These are phyloP conservation scores for Hydrochoerus hydrochaeris DNA, from an alignment of 2,113 vertebrate species.

Conservation along the genomic window DNA sequence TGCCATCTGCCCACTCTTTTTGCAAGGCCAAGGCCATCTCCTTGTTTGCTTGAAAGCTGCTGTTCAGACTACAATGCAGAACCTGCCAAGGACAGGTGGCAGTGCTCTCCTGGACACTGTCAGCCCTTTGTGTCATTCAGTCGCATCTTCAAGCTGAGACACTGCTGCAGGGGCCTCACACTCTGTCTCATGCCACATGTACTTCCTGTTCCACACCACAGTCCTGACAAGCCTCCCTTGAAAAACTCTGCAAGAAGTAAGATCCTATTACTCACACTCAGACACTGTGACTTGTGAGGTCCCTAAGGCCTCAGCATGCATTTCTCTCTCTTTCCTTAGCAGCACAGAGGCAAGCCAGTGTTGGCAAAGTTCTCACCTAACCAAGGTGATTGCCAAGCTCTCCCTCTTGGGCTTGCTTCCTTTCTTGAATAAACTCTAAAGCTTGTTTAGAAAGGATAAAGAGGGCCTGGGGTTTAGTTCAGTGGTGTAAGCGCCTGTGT, in stretches of 20 bases:
- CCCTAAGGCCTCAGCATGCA: not conserved
- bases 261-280: not conserved
- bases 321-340: not conserved
- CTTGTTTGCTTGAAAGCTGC: not conserved
- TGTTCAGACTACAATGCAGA: not conserved
- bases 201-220: not conserved
- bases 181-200: rapidly evolving
- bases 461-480: no score
- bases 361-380: not conserved
- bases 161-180: not conserved
- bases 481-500: no score
- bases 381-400: not conserved
- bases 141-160: rapidly evolving
- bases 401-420: not conserved
- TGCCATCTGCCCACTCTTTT: not conserved
- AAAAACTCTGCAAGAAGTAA: not conserved
- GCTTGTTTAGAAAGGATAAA: not conserved
- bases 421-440: not conserved
- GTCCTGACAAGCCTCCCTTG: not conserved
- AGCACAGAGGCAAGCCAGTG: not conserved
- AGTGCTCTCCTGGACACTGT: not conserved
- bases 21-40: not conserved
- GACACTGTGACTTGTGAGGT: not conserved
- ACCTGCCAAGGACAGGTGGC: not conserved
- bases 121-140: not conserved